These are phyloP conservation scores for Aythya baeri DNA, from an alignment of 2,113 vertebrate genomes.

Conservation along the genomic window DNA sequence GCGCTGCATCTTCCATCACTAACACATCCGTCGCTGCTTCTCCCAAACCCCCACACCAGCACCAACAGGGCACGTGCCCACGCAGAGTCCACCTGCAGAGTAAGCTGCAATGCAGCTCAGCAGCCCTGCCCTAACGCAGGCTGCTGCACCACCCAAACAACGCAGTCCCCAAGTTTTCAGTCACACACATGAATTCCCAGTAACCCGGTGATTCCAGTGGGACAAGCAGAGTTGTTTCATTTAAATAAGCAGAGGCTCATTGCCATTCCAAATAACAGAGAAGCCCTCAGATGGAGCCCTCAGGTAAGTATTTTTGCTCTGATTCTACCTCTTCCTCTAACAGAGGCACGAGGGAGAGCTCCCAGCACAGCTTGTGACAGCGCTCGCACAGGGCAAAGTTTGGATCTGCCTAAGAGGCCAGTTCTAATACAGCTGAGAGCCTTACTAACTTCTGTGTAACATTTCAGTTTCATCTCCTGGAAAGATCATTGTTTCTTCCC, in stretches of 20 bases:
- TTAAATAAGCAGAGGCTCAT: not conserved
- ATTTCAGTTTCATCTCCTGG: not conserved
- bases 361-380: too few relatives aligned
- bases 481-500: not conserved
- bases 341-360: too few relatives aligned
- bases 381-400: not conserved
- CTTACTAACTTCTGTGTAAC: accelerated
- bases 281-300: not conserved
- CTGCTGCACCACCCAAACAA: not conserved
- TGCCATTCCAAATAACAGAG: not conserved
- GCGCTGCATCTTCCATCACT: not conserved
- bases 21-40: not conserved
- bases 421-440: too few relatives aligned
- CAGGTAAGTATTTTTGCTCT: not conserved
- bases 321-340: not conserved
- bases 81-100: not conserved
- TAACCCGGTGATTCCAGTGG: not conserved
- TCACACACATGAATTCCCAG: not conserved
- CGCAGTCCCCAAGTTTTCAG: not conserved
- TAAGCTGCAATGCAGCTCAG: not conserved
- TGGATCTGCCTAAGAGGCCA: too few relatives aligned
- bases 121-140: not conserved
- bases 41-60: not conserved
- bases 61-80: not conserved
- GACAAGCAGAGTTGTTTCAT: not conserved